Evolutionary conservation across 2,797 vertebrate genomes (phyloP).

Genomic region (Anas bahamensis): DNA sequence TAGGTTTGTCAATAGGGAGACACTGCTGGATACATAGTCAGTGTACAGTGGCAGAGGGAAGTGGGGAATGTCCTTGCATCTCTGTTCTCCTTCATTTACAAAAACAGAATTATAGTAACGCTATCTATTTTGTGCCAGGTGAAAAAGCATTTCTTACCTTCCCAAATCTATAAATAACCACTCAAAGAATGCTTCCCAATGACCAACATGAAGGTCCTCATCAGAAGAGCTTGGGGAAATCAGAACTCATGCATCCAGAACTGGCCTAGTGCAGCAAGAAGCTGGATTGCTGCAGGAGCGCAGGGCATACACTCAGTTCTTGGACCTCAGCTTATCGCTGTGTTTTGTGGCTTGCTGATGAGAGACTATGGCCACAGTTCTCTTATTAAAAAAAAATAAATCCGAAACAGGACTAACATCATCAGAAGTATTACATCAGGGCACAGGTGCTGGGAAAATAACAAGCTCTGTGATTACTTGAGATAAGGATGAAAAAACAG

Average conservation of each 20-base stretch:
- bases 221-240: background rate
- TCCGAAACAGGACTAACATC: background rate
- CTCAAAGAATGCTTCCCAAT: background rate
- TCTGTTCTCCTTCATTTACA: background rate
- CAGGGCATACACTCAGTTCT: background rate
- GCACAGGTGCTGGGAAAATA: background rate
- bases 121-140: background rate
- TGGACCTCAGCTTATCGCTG: background rate
- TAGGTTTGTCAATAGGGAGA: background rate
- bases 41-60: background rate
- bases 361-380: background rate
- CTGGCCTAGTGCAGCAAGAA: background rate
- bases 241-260: fast-evolving
- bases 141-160: background rate
- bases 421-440: background rate
- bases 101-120: background rate
- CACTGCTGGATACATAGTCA: background rate
- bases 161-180: background rate
- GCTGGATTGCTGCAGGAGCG: fast-evolving
- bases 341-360: background rate
- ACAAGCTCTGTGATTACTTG: background rate
- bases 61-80: background rate
- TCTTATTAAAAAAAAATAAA: background rate
- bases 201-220: background rate
- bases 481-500: background rate